Evolutionary conservation across 1,140 invertebrate genomes (phyloP).

Genomic region (Trachelipus rathkii): DNA sequence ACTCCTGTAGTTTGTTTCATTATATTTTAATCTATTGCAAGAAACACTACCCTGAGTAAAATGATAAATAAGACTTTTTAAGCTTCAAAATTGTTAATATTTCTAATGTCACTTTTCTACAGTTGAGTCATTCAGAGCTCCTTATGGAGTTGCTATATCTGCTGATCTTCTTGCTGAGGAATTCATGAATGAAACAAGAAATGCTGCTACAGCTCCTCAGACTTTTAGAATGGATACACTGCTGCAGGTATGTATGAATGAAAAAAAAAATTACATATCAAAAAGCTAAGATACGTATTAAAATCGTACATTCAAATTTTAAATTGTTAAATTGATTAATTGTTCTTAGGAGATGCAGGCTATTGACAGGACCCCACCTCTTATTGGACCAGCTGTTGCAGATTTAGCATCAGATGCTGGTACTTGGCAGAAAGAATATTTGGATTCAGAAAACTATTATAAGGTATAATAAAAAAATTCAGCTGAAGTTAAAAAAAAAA

Average conservation of each 20-base stretch:
- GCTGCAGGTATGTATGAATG: slow-evolving; percentile 48
- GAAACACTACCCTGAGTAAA: too few relatives aligned
- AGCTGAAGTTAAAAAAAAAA: too few relatives aligned
- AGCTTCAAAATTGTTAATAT: too few relatives aligned
- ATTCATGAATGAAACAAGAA: slow-evolving; percentile 62
- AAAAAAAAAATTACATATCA: not conserved
- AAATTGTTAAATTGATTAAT: not conserved
- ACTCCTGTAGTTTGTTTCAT: too few relatives aligned
- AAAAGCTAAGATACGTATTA: not conserved
- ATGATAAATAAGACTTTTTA: too few relatives aligned
- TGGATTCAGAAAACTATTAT: slow-evolving; percentile 54
- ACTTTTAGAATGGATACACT: slow-evolving; percentile 73
- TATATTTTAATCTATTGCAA: too few relatives aligned
- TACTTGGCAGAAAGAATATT: slow-evolving; percentile 61
- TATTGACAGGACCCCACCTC: slow-evolving; percentile 56
- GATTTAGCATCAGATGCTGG: slow-evolving; percentile 49
- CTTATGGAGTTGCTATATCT: slow-evolving; percentile 30
- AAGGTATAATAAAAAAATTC: slow-evolving; percentile 21
- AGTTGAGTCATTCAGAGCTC: slow-evolving; percentile 26
- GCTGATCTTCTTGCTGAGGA: slow-evolving; percentile 63
- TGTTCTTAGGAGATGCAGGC: slow-evolving; percentile 63
- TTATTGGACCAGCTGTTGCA: slow-evolving; percentile 56
- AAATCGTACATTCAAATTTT: not conserved
- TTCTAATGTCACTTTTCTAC: slow-evolving; percentile 2
- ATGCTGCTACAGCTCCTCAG: slow-evolving; percentile 60